A percentile compares a stretch with the other conserved stretches of the same genome.
Conservation (phyloP, 1,140 invertebrate genomes). For the Agrilus planipennis region DNA sequence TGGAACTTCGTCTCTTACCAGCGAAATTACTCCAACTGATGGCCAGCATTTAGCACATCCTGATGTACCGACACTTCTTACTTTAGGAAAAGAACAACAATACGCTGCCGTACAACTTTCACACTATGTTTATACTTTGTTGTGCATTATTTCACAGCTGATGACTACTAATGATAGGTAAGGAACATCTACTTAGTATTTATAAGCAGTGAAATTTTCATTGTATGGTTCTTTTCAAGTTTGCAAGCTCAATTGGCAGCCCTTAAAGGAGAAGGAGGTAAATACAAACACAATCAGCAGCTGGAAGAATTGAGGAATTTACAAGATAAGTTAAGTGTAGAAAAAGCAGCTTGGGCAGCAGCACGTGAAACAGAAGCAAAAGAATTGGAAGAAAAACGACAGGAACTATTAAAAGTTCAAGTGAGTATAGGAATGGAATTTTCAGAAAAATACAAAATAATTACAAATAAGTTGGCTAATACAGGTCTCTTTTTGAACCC, state of each 20-base stretch:
- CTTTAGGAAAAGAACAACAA: slow-evolving; percentile 48
- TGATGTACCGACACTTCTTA: slow-evolving; percentile 34
- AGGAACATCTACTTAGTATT: slow-evolving; percentile 3
- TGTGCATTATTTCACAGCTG: slow-evolving; percentile 73
- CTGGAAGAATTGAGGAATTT: slow-evolving; percentile 60
- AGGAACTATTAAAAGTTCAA: slow-evolving; percentile 43
- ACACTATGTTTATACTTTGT: slow-evolving; percentile 68
- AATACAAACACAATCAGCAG: slow-evolving; percentile 58
- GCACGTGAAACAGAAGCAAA: slow-evolving; percentile 48
- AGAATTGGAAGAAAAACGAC: slow-evolving; percentile 52
- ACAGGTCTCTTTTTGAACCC: too few species aligned
- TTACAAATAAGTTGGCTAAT: not conserved
- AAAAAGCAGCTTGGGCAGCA: slow-evolving; percentile 63
- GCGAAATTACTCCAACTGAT: slow-evolving; percentile 19
- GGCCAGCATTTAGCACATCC: slow-evolving; percentile 12
- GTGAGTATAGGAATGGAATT: slow-evolving; percentile 22
- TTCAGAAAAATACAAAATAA: not conserved
- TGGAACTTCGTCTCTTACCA: slow-evolving; percentile 21
- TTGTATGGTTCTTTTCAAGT: slow-evolving; percentile 25
- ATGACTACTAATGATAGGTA: slow-evolving; percentile 74
- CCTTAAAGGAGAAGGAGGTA: slow-evolving; percentile 36
- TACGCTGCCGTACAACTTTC: slow-evolving; percentile 61
- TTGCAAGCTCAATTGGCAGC: slow-evolving; percentile 53
- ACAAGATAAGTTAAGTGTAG: slow-evolving; percentile 63
- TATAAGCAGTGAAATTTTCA: not conserved